Conservation (phyloP, 2,888 invertebrate species). For the Dicycla oo region DNA sequence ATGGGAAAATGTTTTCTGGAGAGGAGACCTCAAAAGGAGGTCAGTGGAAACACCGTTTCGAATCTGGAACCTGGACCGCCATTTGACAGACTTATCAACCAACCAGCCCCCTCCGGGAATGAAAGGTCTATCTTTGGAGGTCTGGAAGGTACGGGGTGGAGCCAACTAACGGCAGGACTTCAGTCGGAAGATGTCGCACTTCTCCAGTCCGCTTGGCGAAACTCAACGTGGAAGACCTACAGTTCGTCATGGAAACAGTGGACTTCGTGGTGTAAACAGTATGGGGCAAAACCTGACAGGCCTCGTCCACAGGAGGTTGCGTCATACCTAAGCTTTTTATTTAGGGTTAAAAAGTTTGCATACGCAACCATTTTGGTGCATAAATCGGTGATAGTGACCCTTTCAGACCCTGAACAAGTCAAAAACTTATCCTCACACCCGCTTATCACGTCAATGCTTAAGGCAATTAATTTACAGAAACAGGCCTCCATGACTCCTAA, state of each 20-base stretch:
- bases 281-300: slow-evolving; percentile 6
- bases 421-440: slow-evolving; percentile 4
- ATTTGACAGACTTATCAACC: slow-evolving; percentile 8
- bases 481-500: slow-evolving; percentile 2
- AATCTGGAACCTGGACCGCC: background rate
- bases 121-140: slow-evolving; percentile 14
- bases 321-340: slow-evolving; percentile 13
- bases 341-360: slow-evolving; percentile 12
- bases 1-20: slow-evolving; percentile 11
- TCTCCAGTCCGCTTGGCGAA: slow-evolving; percentile 11
- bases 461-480: slow-evolving; percentile 13
- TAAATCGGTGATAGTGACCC: no score
- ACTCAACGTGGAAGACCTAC: slow-evolving; percentile 22
- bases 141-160: slow-evolving; percentile 17
- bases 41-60: background rate
- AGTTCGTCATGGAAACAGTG: slow-evolving; percentile 15
- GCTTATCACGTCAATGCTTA: slow-evolving; percentile 5
- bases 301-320: slow-evolving; percentile 4
- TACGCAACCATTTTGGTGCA: slow-evolving; percentile 11
- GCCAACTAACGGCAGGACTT: background rate
- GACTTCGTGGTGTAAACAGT: slow-evolving; percentile 9
- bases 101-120: slow-evolving; percentile 10
- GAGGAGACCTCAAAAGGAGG: background rate
- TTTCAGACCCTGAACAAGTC: no score
- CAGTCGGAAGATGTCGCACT: slow-evolving; percentile 8